Evolutionary conservation across 1,140 invertebrate species (phyloP).

Genomic region (Sipha flava): DNA sequence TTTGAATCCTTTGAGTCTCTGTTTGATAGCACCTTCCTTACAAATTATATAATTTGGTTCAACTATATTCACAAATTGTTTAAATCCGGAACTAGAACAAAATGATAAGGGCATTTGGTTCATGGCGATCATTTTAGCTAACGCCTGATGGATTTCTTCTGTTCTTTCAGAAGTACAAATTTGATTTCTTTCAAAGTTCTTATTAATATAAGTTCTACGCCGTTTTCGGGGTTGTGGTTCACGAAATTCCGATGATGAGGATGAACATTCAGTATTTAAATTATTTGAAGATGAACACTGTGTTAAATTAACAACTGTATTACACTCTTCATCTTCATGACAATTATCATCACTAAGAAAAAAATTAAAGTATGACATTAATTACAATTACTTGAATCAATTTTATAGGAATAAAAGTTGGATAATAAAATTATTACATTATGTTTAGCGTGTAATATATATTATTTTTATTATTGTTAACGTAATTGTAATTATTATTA

Average conservation of each 20-base stretch:
- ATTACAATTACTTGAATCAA: neutral
- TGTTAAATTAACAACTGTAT: neutral
- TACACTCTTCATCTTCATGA: neutral
- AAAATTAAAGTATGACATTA: neutral
- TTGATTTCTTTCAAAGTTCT: neutral
- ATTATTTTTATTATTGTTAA: too few species aligned
- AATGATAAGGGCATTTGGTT: neutral
- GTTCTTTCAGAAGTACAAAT: neutral
- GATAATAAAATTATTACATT: neutral
- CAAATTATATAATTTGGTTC: constrained; percentile 1
- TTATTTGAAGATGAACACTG: neutral
- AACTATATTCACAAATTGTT: neutral
- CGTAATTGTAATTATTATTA: too few species aligned
- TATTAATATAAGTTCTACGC: too few species aligned
- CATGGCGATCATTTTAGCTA: neutral
- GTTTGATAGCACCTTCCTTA: neutral
- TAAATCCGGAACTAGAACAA: neutral
- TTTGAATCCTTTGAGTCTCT: neutral
- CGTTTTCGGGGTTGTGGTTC: too few species aligned
- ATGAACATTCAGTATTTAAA: too few species aligned
- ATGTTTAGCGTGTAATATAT: too few species aligned
- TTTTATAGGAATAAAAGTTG: neutral
- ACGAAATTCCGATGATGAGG: too few species aligned
- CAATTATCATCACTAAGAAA: neutral
- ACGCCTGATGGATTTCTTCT: neutral